These are phyloP conservation scores for Stegodyphus mimosarum DNA, from an alignment of 1,140 invertebrate species.

Conservation along the genomic window DNA sequence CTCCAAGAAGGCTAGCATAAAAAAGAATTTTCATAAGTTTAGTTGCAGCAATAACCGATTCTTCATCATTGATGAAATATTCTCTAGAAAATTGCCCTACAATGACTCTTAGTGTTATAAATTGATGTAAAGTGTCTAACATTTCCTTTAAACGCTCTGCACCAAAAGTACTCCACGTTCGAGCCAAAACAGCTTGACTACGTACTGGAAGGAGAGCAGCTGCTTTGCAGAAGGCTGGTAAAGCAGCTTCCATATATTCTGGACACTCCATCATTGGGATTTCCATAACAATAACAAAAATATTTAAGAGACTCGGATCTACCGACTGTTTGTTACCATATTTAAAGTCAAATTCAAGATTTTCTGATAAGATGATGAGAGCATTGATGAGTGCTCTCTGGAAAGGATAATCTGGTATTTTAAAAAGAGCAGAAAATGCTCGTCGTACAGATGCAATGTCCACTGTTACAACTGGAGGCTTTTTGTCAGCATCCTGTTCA, in stretches of 20 bases:
- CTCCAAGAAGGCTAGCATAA: constrained; percentile 89
- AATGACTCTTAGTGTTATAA: constrained; percentile 83
- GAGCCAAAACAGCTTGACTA: constrained; percentile 83
- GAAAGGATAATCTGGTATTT: constrained; percentile 72
- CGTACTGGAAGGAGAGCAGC: constrained; percentile 77
- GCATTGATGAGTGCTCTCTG: constrained; percentile 83
- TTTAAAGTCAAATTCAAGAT: constrained; percentile 80
- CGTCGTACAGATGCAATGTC: constrained; percentile 73
- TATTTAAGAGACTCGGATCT: constrained; percentile 75
- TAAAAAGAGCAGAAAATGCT: constrained; percentile 74
- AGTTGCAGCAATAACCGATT: constrained; percentile 76
- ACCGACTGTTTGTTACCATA: constrained; percentile 71
- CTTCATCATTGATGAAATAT: constrained; percentile 85
- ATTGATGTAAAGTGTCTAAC: constrained; percentile 84
- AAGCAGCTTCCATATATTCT: constrained; percentile 84
- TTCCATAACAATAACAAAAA: constrained; percentile 89
- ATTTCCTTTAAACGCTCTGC: constrained; percentile 78
- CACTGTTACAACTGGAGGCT: constrained; percentile 65
- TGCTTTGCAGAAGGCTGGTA: constrained; percentile 84
- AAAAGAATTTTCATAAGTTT: constrained; percentile 80
- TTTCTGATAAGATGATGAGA: constrained; percentile 78
- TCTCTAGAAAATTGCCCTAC: constrained; percentile 79
- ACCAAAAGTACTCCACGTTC: constrained; percentile 81
- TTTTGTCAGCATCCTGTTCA: constrained; percentile 40
- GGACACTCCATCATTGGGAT: constrained; percentile 82